Base-by-base conservation (phyloP, 2,797 vertebrate species). In the Hyperoplus immaculatus region DNA sequence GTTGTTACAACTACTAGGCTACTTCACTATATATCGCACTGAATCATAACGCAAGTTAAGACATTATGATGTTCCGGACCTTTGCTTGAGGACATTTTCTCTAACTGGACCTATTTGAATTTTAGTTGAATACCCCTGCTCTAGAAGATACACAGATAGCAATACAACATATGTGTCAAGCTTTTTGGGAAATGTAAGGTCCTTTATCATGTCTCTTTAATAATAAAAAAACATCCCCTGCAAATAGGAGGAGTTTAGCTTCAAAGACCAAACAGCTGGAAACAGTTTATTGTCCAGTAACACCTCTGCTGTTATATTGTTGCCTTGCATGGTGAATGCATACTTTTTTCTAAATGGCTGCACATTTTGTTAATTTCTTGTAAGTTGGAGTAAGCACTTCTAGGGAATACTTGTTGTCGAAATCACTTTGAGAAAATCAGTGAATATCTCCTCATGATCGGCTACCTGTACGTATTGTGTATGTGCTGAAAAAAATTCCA, bases 251-350 rank as follows among this genome's bases (percentile, higher is more conserved):
- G 2, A 39, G 16, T 41, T 39, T 6, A 55, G 10, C 15, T 45
- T 13, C 16, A 49, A 38, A 59, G 18, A 7, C 1, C 1, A 14
- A 50, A n/a, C 13, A 10, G 29, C 29, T 29, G 29, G 29, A 29
- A 29, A 12, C 0, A 39, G 53, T 29, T 51, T 9, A 75, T 13
- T 71, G 47, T 39, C 15, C 43, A 36, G 46, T 14, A 42, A 13
- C 53, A 43, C 64, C 16, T 43, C n/a, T 62, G 62, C 12, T 3
- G 53, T 75, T 43, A 57, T 62, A 50, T 50, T 10, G 43, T 62
- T 21, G 49, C 55, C 14, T 49, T 42, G 15, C 50, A 43, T 18
- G 38, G n/a, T 29, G 29, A 29, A 29, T 29, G 29, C 29, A 29
- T 29, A 29, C 29, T 21, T 47, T 49, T 59, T 55, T 7, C 12